These are phyloP conservation scores for Labrus mixtus DNA, from an alignment of 2,113 vertebrate species.

Conservation along the genomic window DNA sequence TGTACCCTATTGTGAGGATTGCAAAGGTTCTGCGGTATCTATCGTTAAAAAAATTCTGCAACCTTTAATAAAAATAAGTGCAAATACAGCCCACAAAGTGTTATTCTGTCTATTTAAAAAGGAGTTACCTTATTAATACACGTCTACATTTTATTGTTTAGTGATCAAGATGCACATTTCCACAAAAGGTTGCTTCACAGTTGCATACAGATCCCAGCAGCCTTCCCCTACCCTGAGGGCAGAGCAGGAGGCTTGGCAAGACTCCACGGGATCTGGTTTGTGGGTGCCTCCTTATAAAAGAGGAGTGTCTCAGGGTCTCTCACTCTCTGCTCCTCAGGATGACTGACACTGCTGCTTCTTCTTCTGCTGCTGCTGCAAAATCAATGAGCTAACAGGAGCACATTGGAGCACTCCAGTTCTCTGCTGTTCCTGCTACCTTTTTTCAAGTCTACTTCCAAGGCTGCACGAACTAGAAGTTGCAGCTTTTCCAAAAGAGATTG, in stretches of 20 bases:
- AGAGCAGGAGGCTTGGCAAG: conserved; percentile 50
- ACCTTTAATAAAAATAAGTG: neutral
- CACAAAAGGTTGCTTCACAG: conserved; percentile 29
- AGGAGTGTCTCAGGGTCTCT: conserved; percentile 58
- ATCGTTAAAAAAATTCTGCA: neutral
- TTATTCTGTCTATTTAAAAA: neutral
- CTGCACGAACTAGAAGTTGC: conserved; percentile 5
- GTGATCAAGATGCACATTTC: conserved; percentile 24
- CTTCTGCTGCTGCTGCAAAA: conserved; percentile 23
- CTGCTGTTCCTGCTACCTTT: conserved; percentile 16
- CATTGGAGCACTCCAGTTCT: neutral
- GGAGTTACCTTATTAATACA: neutral
- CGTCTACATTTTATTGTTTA: neutral
- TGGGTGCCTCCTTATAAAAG: conserved; percentile 82
- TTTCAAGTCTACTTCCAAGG: conserved; percentile 10
- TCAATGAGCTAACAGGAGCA: conserved; percentile 53
- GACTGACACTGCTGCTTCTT: conserved; percentile 39
- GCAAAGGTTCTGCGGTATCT: neutral
- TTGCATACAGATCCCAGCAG: conserved; percentile 25
- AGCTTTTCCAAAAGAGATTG: conserved; percentile 30
- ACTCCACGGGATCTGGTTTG: conserved; percentile 50
- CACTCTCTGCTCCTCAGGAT: conserved; percentile 56
- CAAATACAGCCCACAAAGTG: neutral
- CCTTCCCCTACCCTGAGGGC: conserved; percentile 58
- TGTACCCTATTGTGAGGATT: neutral